Conservation (phyloP, 1,140 invertebrate species). For the Pogonomyrmex barbatus region DNA sequence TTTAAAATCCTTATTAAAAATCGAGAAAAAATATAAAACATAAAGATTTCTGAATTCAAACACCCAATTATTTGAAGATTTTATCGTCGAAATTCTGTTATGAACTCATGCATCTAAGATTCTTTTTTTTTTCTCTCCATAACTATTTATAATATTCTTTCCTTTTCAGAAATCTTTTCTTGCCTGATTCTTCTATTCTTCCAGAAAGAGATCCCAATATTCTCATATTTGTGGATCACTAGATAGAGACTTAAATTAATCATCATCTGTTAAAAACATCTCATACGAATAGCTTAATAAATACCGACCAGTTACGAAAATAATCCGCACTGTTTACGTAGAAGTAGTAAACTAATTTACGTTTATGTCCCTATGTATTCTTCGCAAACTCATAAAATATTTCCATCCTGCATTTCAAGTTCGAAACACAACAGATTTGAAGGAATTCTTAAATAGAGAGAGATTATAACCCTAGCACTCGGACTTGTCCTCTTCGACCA, state of each 20-base stretch:
- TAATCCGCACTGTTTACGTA: constrained; percentile 55
- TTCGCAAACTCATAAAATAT: constrained; percentile 28
- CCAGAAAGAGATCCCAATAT: constrained; percentile 8
- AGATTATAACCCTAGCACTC: constrained; percentile 84
- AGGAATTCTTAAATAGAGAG: constrained; percentile 71
- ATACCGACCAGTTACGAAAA: constrained; percentile 39
- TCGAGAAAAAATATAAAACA: not conserved
- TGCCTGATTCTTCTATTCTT: not conserved
- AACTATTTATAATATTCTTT: constrained; percentile 11
- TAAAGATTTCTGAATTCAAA: constrained; percentile 11
- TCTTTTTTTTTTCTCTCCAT: not conserved
- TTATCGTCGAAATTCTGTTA: not conserved
- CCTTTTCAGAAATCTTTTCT: not conserved
- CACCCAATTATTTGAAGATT: not conserved
- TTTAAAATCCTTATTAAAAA: not conserved
- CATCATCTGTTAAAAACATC: constrained; percentile 7
- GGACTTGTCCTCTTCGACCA: constrained; percentile 94
- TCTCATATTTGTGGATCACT: constrained; percentile 2
- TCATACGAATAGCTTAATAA: constrained; percentile 49
- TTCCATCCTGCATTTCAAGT: constrained; percentile 55
- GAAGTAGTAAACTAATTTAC: constrained; percentile 50
- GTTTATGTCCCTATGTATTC: constrained; percentile 33
- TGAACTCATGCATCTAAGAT: not conserved
- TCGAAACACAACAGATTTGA: constrained; percentile 76
- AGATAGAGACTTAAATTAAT: constrained; percentile 21